A percentile compares a stretch with the other conserved stretches of the same genome.
These are phyloP conservation scores for Eupsilia transversa DNA, from an alignment of 2,888 invertebrate species.

Conservation along the genomic window DNA sequence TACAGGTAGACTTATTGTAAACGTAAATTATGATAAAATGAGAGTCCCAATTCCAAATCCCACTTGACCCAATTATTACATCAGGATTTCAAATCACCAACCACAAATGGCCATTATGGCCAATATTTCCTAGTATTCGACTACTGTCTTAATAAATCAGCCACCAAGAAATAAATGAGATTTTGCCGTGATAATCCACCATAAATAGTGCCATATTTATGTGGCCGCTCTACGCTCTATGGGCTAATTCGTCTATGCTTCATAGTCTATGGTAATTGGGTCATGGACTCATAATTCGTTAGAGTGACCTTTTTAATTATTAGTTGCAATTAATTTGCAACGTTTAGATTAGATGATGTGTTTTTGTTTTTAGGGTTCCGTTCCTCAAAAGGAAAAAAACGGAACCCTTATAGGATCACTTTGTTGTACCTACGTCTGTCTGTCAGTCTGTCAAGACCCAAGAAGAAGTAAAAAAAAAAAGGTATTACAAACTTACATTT, in stretches of 20 bases:
- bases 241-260: conserved; percentile 46
- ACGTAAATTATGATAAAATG: not conserved
- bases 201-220: conserved; percentile 51
- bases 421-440: too few relatives aligned
- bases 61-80: conserved; percentile 7
- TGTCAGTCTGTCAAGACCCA: too few relatives aligned
- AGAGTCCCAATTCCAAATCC: not conserved
- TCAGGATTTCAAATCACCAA: not conserved
- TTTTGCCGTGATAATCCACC: conserved; percentile 50
- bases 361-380: too few relatives aligned
- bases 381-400: too few relatives aligned
- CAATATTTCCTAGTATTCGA: conserved; percentile 10
- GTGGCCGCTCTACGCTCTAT: conserved; percentile 27
- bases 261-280: conserved; percentile 59
- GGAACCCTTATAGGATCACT: too few relatives aligned
- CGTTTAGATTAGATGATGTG: conserved; percentile 5
- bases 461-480: too few relatives aligned
- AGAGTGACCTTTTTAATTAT: conserved; percentile 65
- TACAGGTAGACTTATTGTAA: too few relatives aligned
- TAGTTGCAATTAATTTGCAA: conserved; percentile 63
- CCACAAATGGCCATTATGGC: not conserved
- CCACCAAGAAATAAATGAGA: conserved; percentile 32
- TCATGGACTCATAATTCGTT: conserved; percentile 63
- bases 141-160: conserved; percentile 39
- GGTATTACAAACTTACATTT: too few relatives aligned